Base-by-base conservation (phyloP, 2,888 invertebrate genomes). In the Lithophane ornitopus region DNA sequence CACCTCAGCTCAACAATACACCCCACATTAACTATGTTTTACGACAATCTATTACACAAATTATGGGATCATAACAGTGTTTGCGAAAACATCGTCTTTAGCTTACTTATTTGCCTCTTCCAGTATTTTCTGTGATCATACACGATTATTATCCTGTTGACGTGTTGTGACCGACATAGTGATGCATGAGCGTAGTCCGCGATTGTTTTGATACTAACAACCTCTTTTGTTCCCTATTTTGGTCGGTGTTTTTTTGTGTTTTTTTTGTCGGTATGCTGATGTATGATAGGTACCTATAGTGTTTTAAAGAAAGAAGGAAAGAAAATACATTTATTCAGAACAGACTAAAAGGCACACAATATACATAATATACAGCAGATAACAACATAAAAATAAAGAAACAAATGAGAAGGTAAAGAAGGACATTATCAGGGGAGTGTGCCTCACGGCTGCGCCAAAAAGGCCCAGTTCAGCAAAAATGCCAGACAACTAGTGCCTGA, bases 131-230 rank as follows among this genome's bases (percentile, higher is more conserved):
- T 11, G 52, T 63, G 70, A 78, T 78, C 78, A 82, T 81, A 74
- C 85, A 78, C 85, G 87, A 89, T 91, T 92, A 91, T 92, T 91
- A 92, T 90, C 90, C 87, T 92, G 92, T 92, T 93, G 93, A 92
- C 91, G 88, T 92, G 91, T 91, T 91, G 90, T 91, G 91, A 90
- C 92, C 91, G 87, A 59, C 74, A 79, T 62, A 87, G 88, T 90
- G 91, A 91, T 91, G 89, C 90, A 92, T 91, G 90, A 84, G 88
- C 84, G 88, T 88, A 77, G 86, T 82, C 79, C 80, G 73, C 86
- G 85, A 89, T 90, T 89, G 87, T 89, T 87, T 85, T 88, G 73
- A 70, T 84, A 75, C 76, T 86, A 88, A 88, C 85, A 82, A 81
- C 63, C 77, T 73, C 83, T 80, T 87, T 87, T 84, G 81, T 88